Evolutionary conservation across 2,888 invertebrate species (phyloP).

Genomic region (Synanthedon formicaeformis): DNA sequence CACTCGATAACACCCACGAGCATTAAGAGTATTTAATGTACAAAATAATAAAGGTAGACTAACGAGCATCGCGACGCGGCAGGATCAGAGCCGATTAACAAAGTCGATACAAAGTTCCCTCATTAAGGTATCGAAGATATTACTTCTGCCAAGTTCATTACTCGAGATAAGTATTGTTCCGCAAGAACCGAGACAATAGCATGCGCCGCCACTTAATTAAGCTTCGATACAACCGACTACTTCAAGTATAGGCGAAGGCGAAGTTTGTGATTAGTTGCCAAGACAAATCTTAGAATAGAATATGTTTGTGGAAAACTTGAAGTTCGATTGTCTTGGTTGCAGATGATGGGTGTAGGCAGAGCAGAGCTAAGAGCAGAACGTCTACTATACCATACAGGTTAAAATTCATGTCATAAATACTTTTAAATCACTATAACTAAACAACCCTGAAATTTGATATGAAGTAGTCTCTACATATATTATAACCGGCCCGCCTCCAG

Average conservation of each 20-base stretch:
- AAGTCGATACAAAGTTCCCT: conserved; percentile 67
- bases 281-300: conserved; percentile 5
- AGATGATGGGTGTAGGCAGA: conserved; percentile 69
- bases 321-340: conserved; percentile 47
- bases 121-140: conserved; percentile 68
- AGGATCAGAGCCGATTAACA: conserved; percentile 56
- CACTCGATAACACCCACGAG: not conserved
- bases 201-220: conserved; percentile 65
- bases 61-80: conserved; percentile 23
- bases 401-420: conserved; percentile 14
- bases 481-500: not conserved
- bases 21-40: not conserved
- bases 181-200: conserved; percentile 59
- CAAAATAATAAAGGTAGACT: conserved; percentile 3
- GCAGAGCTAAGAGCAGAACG: conserved; percentile 70
- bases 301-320: not conserved
- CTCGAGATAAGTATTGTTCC: conserved; percentile 65
- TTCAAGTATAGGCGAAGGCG: conserved; percentile 14
- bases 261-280: conserved; percentile 42
- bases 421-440: conserved; percentile 10
- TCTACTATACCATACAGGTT: conserved; percentile 68
- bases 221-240: conserved; percentile 41
- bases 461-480: not conserved
- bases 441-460: not conserved
- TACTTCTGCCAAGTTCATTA: conserved; percentile 56